Base-by-base conservation (phyloP, 2,113 vertebrate genomes). In the Dendrocopos noguchii region DNA sequence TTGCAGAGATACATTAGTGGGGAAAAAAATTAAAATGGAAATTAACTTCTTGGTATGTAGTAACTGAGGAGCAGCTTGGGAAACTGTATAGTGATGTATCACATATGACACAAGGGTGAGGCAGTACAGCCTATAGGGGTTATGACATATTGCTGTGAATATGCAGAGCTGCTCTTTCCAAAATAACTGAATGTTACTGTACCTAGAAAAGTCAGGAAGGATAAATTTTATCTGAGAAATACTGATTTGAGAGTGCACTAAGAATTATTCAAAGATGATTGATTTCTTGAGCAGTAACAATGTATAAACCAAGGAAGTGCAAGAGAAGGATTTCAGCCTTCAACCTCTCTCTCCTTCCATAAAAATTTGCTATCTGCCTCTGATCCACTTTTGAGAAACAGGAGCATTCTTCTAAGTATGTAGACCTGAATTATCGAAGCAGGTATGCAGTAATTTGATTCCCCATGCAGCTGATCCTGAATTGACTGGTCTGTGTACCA, bases 381-480 rank as follows among this genome's bases (percentile, higher is more conserved):
- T 80, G 60, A 85, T 56, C 33, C 24, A 53, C n/a, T 47, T 83
- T 75, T 82, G 67, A 66, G 60, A 96, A 94, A 81, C 10, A 16
- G 10, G 3, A 3, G 2, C 2, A 2, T 34, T 91, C 84, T 78
- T 94, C 60, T 85, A 88, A 66, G 24, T 65, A 34, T 27, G 34
- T 15, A 31, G 39, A 76, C 61, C 64, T 90, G 8, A 87, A 75
- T 86, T 96, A 93, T 95, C 92, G 87, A 84, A 94, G 71, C 67
- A 94, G 80, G 80, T 90, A 87, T 76, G 67, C 76, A 60, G 72
- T 94, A 84, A 77, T 87, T 78, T 90, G 85, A 94, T 29, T 92
- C 85, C 42, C 33, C 44, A 61, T 88, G 71, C 70, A 73, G 34
- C 36, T 95, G 80, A 91, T 77, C 80, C 66, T 95, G 91, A 86